phyloP scores from a whole-genome alignment of 2,113 vertebrate genomes.

The Mus pahari region DNA sequence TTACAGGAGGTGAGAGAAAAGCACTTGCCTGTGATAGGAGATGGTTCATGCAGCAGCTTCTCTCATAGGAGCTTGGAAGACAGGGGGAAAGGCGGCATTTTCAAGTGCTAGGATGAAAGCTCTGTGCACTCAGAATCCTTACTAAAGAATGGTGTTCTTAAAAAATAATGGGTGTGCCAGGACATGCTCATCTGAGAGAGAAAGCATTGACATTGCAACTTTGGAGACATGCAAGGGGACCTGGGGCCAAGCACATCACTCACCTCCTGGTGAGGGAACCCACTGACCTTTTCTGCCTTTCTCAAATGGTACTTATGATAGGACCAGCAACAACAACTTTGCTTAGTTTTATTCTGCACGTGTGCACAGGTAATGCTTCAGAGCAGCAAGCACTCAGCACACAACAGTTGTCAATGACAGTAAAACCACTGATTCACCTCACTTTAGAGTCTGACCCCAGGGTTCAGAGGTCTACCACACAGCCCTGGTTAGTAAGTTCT shows the following conservation, averaged over 20 bases:
- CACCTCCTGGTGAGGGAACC: neutral
- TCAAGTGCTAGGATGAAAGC: neutral
- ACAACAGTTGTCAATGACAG: neutral
- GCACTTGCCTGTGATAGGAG: too few species aligned
- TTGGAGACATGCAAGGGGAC: neutral
- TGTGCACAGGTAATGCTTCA: neutral
- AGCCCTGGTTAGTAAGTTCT: neutral
- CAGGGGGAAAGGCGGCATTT: rapidly evolving
- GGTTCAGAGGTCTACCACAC: neutral
- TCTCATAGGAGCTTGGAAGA: rapidly evolving
- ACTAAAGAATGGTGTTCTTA: rapidly evolving
- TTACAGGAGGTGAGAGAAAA: neutral
- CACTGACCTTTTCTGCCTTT: neutral
- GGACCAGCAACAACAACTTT: neutral
- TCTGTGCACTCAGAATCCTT: rapidly evolving
- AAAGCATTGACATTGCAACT: neutral
- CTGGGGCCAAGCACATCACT: neutral
- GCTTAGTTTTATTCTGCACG: neutral
- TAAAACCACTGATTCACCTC: neutral
- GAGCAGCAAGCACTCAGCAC: neutral
- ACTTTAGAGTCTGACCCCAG: neutral
- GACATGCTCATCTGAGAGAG: neutral
- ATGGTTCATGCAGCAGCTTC: neutral
- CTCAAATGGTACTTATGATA: neutral
- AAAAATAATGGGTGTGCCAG: neutral